These are phyloP conservation scores for Amblyopsis hoosieri DNA, from an alignment of 2,797 vertebrate species.

Conservation along the genomic window DNA sequence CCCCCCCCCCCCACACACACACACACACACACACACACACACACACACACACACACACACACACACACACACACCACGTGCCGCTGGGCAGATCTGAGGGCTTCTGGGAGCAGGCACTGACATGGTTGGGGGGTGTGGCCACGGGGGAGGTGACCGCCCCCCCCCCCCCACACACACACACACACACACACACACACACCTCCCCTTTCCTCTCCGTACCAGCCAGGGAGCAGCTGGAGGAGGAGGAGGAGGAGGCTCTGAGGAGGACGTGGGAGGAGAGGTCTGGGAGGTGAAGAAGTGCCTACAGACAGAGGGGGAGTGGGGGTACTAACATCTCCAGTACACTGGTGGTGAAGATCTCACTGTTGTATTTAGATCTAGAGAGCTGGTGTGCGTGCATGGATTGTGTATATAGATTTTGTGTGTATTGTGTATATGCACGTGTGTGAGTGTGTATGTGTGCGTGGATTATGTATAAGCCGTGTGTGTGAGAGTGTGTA, in stretches of 20 bases:
- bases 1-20: no score
- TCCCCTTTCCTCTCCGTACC: constrained; percentile 18
- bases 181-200: constrained; percentile 4
- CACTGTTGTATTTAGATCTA: neutral
- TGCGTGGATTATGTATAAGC: no score
- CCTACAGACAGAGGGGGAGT: constrained; percentile 46
- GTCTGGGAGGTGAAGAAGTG: constrained; percentile 44
- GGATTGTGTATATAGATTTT: no score
- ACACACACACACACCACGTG: neutral
- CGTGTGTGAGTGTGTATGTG: no score
- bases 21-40: no score
- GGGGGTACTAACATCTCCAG: neutral
- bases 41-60: neutral
- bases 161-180: neutral
- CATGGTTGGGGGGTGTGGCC: constrained; percentile 23
- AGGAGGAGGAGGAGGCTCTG: neutral
- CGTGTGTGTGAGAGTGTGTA: no score
- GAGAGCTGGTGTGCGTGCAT: no score
- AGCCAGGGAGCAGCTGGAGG: constrained; percentile 20
- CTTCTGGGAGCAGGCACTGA: constrained; percentile 24
- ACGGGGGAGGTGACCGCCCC: constrained; percentile 31
- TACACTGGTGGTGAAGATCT: neutral
- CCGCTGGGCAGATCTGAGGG: constrained; percentile 21
- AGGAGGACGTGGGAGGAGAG: constrained; percentile 17
- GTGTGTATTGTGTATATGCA: no score